Evolutionary conservation across 2,888 invertebrate genomes (phyloP).

Genomic region (Eristalis pertinax): DNA sequence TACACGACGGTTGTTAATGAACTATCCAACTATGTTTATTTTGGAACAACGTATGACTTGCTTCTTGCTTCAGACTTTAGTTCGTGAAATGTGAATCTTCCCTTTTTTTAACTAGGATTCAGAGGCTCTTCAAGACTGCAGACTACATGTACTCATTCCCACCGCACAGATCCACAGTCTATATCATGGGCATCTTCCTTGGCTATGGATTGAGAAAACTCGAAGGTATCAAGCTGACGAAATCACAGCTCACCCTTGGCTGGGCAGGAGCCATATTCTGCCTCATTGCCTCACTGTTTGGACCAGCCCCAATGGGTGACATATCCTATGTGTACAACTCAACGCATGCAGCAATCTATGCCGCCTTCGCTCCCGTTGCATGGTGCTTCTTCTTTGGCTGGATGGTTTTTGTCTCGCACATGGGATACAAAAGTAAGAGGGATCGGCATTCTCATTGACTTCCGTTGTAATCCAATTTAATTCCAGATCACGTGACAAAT

Average conservation of each 20-base stretch:
- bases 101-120: conserved; percentile 77
- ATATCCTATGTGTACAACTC: conserved; percentile 85
- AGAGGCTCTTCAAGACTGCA: conserved; percentile 86
- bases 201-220: conserved; percentile 84
- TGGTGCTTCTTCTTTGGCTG: conserved; percentile 87
- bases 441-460: not conserved
- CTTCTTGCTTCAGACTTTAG: not conserved
- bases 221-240: conserved; percentile 80
- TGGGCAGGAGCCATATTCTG: conserved; percentile 83
- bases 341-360: conserved; percentile 86
- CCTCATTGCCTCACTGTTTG: conserved; percentile 83
- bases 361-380: conserved; percentile 86
- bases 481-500: conserved; percentile 83
- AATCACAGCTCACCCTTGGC: conserved; percentile 82
- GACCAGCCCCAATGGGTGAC: conserved; percentile 85
- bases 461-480: not conserved
- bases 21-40: conserved; percentile 86
- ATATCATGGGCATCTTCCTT: conserved; percentile 86
- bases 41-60: conserved; percentile 80
- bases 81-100: not conserved
- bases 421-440: conserved; percentile 83
- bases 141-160: conserved; percentile 87
- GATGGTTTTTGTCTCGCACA: conserved; percentile 85
- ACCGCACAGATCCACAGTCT: conserved; percentile 86
- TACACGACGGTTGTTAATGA: conserved; percentile 84